Base-by-base conservation (phyloP, 2,113 vertebrate genomes). In the Noturus placidus region DNA sequence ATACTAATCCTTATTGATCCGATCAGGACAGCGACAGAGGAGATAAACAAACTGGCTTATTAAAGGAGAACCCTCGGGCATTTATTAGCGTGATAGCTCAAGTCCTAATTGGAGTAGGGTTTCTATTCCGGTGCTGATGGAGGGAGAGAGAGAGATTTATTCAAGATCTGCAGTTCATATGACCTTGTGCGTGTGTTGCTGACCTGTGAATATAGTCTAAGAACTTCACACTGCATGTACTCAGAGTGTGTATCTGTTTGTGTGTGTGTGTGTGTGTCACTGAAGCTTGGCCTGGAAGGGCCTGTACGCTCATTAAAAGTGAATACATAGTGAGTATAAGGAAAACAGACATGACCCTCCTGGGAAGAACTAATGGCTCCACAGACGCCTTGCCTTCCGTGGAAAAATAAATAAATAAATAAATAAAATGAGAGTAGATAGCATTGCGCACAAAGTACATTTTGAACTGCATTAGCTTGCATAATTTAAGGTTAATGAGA, bases 401-500 rank as follows among this genome's bases (percentile, higher is more conserved):
- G 56, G 67, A 63, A 30, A 46, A 85, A 30, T 50, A 63, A 46
- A 61, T 78, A 78, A 88, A 54, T 27, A 82, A 17, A 46, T 56
- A 54, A 88, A 54, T 27, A 82, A 17, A 46, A 63, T 46, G 61
- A 87, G 42, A 86, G 70, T 76, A 83, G 89, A 88, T 74, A 54
- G 59, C 65, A 83, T 89, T 88, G 87, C 92, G 89, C 87, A 88
- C 91, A 91, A 92, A 89, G 88, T 88, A 35, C 25, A 91, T 91
- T 89, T 89, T 92, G 91, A 94, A 92, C 91, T 89, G 70, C 76
- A 88, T 91, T 92, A 91, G 92, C 94, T 93, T 94, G 93, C 91
- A 95, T 95, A 94, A 94, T 94, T 93, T 95, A 94, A 95, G 94
- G 93, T 94, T 95, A 95, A 95, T 93, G 94, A 94, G 93, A 93